Percentiles rank a stretch among this genome's conserved stretches.
Evolutionary conservation across 2,797 vertebrate genomes (phyloP).

Genomic region (Hydrocynus forskahlii): DNA sequence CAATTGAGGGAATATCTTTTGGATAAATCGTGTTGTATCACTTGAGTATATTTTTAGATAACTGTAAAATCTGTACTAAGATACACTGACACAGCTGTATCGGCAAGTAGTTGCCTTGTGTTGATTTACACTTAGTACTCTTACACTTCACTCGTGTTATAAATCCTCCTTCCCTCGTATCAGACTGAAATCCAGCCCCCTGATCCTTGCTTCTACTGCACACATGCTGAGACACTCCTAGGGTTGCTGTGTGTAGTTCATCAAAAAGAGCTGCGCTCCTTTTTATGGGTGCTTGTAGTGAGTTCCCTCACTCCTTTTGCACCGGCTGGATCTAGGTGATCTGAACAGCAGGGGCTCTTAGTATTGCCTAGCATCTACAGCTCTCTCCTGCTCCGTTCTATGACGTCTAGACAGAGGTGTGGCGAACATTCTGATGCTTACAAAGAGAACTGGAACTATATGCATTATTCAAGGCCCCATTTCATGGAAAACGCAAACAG

Average conservation of each 20-base stretch:
- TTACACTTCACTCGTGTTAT: neutral
- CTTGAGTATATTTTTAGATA: too few relatives aligned
- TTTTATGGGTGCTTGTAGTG: neutral
- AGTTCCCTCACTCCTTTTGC: neutral
- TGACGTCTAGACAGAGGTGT: neutral
- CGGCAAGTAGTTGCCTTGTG: too few relatives aligned
- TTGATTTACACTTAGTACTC: neutral
- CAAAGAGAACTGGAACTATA: neutral
- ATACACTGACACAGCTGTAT: too few relatives aligned
- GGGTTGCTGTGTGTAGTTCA: constrained; percentile 33
- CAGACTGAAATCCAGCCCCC: constrained; percentile 3
- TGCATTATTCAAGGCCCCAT: neutral
- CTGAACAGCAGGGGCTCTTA: neutral
- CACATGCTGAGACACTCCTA: constrained; percentile 13
- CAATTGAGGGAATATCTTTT: too few relatives aligned
- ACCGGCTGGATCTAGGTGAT: constrained; percentile 1
- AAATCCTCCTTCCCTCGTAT: neutral
- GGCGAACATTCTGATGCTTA: neutral
- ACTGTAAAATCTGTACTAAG: too few relatives aligned
- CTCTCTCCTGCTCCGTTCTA: neutral
- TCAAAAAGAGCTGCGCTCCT: constrained; percentile 20
- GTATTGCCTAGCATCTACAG: neutral
- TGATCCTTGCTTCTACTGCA: neutral
- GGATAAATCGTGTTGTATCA: too few relatives aligned
- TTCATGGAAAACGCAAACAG: too few relatives aligned